A percentile compares a stretch with the other conserved stretches of the same genome.
Conservation (phyloP, 2,113 vertebrate genomes). For the Bolborhynchus lineola region DNA sequence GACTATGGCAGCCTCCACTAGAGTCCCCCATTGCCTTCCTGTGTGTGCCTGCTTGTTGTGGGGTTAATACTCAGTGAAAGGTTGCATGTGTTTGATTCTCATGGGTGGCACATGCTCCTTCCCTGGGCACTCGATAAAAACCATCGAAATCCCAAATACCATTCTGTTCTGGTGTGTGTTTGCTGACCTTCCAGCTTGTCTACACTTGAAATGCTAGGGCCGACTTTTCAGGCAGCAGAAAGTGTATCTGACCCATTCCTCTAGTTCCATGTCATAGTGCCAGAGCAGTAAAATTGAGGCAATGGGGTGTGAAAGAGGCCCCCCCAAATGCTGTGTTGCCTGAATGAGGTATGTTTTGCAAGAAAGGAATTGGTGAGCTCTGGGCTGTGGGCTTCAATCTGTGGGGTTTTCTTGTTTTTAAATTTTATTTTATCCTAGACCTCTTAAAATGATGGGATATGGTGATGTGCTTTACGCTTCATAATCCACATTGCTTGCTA, state of each 20-base stretch:
- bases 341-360: background rate
- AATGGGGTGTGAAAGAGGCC: background rate
- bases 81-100: background rate
- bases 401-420: background rate
- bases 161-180: accelerated
- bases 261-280: accelerated
- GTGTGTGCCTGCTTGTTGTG: accelerated
- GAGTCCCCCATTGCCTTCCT: accelerated
- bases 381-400: accelerated
- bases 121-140: accelerated
- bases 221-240: background rate
- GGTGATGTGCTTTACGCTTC: background rate
- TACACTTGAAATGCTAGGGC: background rate
- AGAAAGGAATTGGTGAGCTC: background rate
- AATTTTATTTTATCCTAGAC: background rate
- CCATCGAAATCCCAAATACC: background rate
- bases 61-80: background rate
- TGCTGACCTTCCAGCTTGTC: background rate
- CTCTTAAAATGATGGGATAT: background rate
- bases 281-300: background rate
- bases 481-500: background rate
- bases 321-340: background rate
- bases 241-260: background rate
- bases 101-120: background rate
- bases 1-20: background rate